Evolutionary conservation across 2,113 vertebrate species (phyloP).

Genomic region (Gavialis gangeticus): DNA sequence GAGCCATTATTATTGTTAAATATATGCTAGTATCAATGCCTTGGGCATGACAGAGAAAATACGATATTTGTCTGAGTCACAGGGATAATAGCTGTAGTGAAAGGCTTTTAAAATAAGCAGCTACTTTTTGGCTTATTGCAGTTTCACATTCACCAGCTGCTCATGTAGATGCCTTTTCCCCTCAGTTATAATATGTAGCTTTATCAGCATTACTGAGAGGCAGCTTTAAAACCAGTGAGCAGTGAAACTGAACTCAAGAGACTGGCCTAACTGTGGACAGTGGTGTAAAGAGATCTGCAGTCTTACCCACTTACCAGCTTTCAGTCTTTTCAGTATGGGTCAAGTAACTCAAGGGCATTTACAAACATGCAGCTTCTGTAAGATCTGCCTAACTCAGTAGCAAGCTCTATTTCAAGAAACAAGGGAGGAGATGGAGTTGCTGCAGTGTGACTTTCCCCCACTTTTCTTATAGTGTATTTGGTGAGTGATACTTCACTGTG

Average conservation of each 20-base stretch:
- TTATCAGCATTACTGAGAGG: neutral
- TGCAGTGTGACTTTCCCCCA: neutral
- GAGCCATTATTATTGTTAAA: neutral
- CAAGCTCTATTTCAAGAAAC: neutral
- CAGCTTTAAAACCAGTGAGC: neutral
- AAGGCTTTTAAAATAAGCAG: neutral
- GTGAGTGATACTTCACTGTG: slow-evolving; percentile 87
- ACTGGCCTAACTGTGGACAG: neutral
- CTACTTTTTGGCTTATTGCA: neutral
- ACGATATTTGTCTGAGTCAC: neutral
- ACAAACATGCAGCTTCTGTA: neutral
- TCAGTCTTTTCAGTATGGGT: neutral
- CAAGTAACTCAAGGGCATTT: neutral
- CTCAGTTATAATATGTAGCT: neutral
- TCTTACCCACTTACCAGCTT: neutral
- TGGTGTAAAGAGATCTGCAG: neutral
- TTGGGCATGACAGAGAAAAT: neutral
- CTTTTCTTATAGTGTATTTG: slow-evolving; percentile 86
- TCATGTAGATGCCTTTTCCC: neutral
- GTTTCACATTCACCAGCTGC: neutral
- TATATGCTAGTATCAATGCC: neutral
- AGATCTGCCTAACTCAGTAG: neutral
- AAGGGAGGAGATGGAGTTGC: neutral
- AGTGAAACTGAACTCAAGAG: neutral
- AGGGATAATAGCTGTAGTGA: neutral